Base-by-base conservation (phyloP, 2,797 vertebrate species). In the Sciurus carolinensis region DNA sequence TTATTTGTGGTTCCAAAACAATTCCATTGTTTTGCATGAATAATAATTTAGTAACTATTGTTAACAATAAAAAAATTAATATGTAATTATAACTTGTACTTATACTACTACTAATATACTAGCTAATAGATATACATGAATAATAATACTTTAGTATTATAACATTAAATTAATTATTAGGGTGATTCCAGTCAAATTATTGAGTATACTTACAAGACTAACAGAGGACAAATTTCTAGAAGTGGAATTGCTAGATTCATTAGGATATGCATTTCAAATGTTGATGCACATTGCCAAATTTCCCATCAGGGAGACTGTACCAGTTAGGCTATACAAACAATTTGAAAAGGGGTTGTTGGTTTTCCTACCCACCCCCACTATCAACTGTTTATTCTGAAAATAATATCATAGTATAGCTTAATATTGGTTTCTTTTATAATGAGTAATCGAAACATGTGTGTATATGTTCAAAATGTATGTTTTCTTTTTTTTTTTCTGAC, bases 381-480 rank as follows among this genome's bases (percentile, higher is more conserved):
- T 66, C 33, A 73, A 81, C 5, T 73, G 30, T 92, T 93, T 81
- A 36, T 86, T 92, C 71, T 90, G 42, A 69, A 97, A 92, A 50
- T 89, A 50, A 1, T 18, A 95, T 82, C 57, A 75, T 93, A 36
- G 64, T 91, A 76, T 50, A 82, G 42, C 75, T 92, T 52, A 90
- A 95, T 86, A 50, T 50, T n/a, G 6, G 33, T 87, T 95, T 87
- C 33, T 91, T 87, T 81, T 28, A 13, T 66, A 64, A 75, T 62
- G 59, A 94, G 72, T n/a, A 82, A 80, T 76, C 52, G 62, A 73
- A 94, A 17, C 36, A 5, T 64, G 47, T 88, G 59, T 64, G 90
- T 81, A 14, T 72, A 79, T 42, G 50, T 89, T 95, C 52, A 67
- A 80, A 95, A n/a, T 42, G 30, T 62, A 13, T 8, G 13, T 39